phyloP scores from a whole-genome alignment of 2,888 invertebrate species.

The Drosophila nr. medialis region DNA sequence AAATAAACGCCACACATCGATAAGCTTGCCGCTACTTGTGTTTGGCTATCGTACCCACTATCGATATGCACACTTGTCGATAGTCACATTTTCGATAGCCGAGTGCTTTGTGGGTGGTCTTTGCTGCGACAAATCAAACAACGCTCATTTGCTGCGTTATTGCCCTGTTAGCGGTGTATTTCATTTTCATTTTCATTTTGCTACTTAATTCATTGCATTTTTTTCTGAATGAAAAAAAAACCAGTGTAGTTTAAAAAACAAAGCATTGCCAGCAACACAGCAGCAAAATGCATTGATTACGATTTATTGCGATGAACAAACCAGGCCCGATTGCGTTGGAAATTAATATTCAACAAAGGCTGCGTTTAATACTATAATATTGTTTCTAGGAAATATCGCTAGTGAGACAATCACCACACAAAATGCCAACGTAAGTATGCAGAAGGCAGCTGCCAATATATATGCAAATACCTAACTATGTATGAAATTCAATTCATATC shows the following conservation, averaged over 20 bases:
- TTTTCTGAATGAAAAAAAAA: slow-evolving; percentile 46
- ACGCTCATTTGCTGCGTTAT: slow-evolving; percentile 56
- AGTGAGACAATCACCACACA: slow-evolving; percentile 28
- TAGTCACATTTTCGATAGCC: slow-evolving; percentile 15
- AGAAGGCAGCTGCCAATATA: slow-evolving; percentile 11
- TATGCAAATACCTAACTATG: slow-evolving; percentile 1
- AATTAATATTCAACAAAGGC: slow-evolving; percentile 70
- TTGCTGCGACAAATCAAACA: slow-evolving; percentile 45
- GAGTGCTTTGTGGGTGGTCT: slow-evolving; percentile 59
- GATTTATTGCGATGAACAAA: slow-evolving; percentile 37
- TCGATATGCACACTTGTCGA: slow-evolving; percentile 24
- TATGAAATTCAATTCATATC: slow-evolving; percentile 22
- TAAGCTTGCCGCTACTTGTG: slow-evolving; percentile 27
- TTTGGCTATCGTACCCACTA: background rate
- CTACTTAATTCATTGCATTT: slow-evolving; percentile 27
- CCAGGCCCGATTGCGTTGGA: slow-evolving; percentile 44
- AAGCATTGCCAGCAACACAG: background rate
- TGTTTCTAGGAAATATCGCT: slow-evolving; percentile 26
- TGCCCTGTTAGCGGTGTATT: slow-evolving; percentile 41
- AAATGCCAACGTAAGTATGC: slow-evolving; percentile 64
- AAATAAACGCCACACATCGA: slow-evolving; percentile 59
- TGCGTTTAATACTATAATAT: slow-evolving; percentile 50
- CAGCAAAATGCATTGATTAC: slow-evolving; percentile 50
- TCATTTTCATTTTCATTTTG: slow-evolving; percentile 49
- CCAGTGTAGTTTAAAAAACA: background rate